Evolutionary conservation across 2,888 invertebrate genomes (phyloP), one percentile per base, ranked within the genome.

Genomic region (Hemicrepidius hirtus): DNA sequence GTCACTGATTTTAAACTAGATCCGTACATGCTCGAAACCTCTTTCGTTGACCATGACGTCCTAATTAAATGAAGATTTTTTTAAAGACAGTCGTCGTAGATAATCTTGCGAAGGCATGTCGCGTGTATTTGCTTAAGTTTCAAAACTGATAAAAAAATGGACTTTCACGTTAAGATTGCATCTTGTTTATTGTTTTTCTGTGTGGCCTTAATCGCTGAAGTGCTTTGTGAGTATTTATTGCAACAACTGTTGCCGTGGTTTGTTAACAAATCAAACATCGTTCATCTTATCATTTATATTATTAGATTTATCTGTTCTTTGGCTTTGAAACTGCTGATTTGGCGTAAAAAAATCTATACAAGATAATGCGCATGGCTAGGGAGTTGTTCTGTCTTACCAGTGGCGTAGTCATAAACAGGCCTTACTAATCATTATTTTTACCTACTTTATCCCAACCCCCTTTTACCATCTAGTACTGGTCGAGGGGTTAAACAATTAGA

Each of bases 161-260:
- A 44, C 5, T 9, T 16, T 16, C 7, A 18, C 7, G 16, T 16
- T 16, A 13, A 44, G 9, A 18, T 44, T 1, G 18, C 6, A 18
- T 44, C 44, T 44, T 13, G 44, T 44, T 44, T 44, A 5, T 16
- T 44, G 18, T 6, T 44, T 44, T 44, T 44, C 16, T 44, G 44
- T 9, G 44, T 16, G 18, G 44, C 44, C 9, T 13, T 44, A 44
- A 44, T 44, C 16, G 44, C 18, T 44, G 44, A 44, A 16, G 16
- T 44, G 1, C 16, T 44, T 5, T 44, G 44, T 44, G 10, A 44
- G 44, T 44, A 44, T 44, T 44, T 18, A 44, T 44, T 44, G 4
- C n/a, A 41, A 13, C 40, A 13, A 13, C 40, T 41, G n/a, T 44
- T 44, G 16, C 16, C 18, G 16, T 44, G 44, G 1, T 18, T 41